phyloP scores from a whole-genome alignment of 2,113 vertebrate species.

The Melospiza melodia region DNA sequence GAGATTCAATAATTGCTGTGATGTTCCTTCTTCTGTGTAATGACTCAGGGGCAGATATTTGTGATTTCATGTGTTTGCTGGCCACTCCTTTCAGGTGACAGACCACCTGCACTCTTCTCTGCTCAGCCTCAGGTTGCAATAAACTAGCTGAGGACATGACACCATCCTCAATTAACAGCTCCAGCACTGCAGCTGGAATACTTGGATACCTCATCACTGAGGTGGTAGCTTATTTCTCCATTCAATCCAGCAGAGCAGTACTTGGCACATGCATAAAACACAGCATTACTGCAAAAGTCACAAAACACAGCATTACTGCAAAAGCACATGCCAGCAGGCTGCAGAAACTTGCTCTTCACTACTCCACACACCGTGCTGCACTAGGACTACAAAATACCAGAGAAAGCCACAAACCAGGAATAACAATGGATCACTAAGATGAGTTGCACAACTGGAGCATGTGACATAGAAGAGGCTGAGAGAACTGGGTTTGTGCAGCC shows the following conservation, averaged over 20 bases:
- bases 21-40: not conserved
- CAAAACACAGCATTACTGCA: not conserved
- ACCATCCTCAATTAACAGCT: not conserved
- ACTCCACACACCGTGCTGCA: not conserved
- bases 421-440: not conserved
- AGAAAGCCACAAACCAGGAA: not conserved
- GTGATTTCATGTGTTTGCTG: not conserved
- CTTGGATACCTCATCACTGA: not conserved
- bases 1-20: not conserved
- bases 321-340: not conserved
- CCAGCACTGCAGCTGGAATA: not conserved
- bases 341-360: not conserved
- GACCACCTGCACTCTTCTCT: not conserved
- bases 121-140: not conserved
- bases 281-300: not conserved
- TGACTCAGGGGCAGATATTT: not conserved
- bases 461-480: not conserved
- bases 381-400: not conserved
- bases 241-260: not conserved
- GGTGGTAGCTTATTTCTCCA: not conserved
- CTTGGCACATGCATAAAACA: not conserved
- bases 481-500: not conserved
- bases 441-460: rapidly evolving
- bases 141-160: not conserved
- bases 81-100: not conserved